A percentile compares a stretch with the other conserved stretches of the same genome.
phyloP scores from a whole-genome alignment of 2,888 invertebrate species.

The Coenonympha arcania region DNA sequence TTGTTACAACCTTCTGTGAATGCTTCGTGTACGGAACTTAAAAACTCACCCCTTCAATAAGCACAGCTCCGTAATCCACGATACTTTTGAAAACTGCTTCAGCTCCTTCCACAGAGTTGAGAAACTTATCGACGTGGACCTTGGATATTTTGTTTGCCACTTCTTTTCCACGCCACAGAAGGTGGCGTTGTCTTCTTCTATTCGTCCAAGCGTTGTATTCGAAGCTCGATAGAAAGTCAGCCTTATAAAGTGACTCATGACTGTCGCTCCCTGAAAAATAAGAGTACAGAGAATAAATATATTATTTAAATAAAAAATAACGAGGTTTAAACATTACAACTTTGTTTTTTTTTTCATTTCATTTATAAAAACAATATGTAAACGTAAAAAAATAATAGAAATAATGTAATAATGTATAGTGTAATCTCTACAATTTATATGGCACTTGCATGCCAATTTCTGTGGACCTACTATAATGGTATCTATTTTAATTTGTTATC shows the following conservation, averaged over 20 bases:
- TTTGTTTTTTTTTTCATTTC: no score
- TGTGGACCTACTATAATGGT: no score
- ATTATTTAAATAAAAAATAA: no score
- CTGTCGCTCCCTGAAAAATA: slow-evolving; percentile 73
- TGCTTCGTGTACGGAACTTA: no score
- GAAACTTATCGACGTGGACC: slow-evolving; percentile 61
- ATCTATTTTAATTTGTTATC: no score
- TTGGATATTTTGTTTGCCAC: slow-evolving; percentile 51
- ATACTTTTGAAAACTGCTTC: slow-evolving; percentile 66
- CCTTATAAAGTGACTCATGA: slow-evolving; percentile 68
- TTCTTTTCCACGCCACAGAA: slow-evolving; percentile 65
- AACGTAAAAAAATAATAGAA: no score
- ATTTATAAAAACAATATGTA: no score
- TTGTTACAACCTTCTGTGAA: no score
- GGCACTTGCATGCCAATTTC: no score
- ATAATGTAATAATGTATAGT: no score
- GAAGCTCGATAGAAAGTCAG: slow-evolving; percentile 62
- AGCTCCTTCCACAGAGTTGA: slow-evolving; percentile 58
- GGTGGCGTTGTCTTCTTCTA: slow-evolving; percentile 41
- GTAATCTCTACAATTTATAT: no score
- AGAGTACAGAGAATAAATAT: not conserved
- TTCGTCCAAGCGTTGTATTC: slow-evolving; percentile 48
- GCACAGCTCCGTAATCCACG: slow-evolving; percentile 70
- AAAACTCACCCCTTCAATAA: slow-evolving; percentile 37
- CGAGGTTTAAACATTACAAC: no score